Percentiles rank a stretch among this genome's conserved stretches.
Evolutionary conservation across 2,113 vertebrate genomes (phyloP).

Genomic region (rabbit (Oryctolagus cuniculus)): mOryCun1.1 NC_091448.1:27592501-27593000

Average conservation of each 20-base stretch:
- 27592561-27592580: conserved; percentile 78
- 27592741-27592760: background rate
- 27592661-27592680: conserved; percentile 1
- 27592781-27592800: background rate
- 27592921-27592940: background rate
- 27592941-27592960: too few species aligned
- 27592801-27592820: background rate
- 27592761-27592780: background rate
- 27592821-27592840: background rate
- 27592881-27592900: background rate
- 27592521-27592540: conserved; percentile 84
- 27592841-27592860: background rate
- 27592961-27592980: too few species aligned
- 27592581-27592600: conserved; percentile 61
- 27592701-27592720: conserved; percentile 32
- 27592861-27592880: background rate
- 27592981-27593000: too few species aligned
- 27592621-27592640: conserved; percentile 47
- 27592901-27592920: background rate
- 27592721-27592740: background rate
- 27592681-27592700: background rate
- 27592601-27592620: conserved; percentile 73
- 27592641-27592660: background rate
- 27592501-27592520: conserved; percentile 72
- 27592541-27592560: conserved; percentile 80